These are phyloP conservation scores for Atrichornis clamosus DNA, from an alignment of 2,113 vertebrate species.

Conservation along the genomic window DNA sequence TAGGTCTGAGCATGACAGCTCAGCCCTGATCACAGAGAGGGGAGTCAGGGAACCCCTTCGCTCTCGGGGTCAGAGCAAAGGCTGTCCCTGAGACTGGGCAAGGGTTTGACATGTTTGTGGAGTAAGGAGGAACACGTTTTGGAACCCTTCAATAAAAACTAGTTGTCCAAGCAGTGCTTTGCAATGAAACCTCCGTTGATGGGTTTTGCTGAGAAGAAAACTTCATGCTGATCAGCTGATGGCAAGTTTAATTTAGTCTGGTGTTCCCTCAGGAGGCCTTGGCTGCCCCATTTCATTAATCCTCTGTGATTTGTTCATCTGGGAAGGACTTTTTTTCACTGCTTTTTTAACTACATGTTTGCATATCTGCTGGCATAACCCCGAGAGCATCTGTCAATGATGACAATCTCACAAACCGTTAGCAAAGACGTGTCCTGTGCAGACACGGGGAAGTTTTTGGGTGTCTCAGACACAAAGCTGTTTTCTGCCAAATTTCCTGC, in stretches of 20 bases:
- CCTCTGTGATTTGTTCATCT: background rate
- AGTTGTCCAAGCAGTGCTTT: background rate
- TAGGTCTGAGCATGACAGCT: background rate
- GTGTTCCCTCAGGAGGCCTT: background rate
- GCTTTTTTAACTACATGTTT: background rate
- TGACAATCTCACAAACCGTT: background rate
- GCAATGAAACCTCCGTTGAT: background rate
- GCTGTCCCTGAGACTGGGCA: background rate
- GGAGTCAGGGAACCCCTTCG: rapidly evolving
- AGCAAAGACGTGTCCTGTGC: rapidly evolving
- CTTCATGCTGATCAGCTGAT: background rate
- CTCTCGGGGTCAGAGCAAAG: background rate
- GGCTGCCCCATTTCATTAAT: constrained; percentile 1
- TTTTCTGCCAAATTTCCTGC: background rate
- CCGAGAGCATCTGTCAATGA: background rate
- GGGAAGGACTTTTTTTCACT: background rate
- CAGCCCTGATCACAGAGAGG: background rate
- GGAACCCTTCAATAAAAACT: background rate
- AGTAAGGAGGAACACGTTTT: background rate
- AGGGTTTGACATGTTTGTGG: background rate
- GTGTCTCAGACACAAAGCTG: background rate
- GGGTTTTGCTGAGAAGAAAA: background rate
- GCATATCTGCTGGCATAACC: background rate
- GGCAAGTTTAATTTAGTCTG: constrained; percentile 24
- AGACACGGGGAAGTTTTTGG: rapidly evolving